Evolutionary conservation across 2,113 vertebrate genomes (phyloP).

Genomic region (Sylvilagus bachmani): DNA sequence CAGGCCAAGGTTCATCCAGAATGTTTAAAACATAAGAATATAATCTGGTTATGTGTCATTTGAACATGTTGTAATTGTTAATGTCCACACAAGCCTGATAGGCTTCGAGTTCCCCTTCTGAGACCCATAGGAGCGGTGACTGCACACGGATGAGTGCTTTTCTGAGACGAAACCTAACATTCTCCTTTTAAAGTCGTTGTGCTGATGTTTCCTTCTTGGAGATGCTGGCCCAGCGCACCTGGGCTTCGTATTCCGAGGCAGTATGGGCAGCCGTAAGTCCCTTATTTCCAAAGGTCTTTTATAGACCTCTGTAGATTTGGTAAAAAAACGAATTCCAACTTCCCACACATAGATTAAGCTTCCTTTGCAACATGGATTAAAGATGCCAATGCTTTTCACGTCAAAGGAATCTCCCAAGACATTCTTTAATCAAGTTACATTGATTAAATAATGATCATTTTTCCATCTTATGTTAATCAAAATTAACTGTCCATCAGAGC

Average conservation of each 20-base stretch:
- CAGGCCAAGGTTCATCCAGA: background rate
- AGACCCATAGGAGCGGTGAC: background rate
- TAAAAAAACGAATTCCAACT: constrained; percentile 46
- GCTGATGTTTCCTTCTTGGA: background rate
- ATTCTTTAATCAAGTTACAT: constrained; percentile 59
- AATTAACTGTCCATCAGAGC: constrained; percentile 37
- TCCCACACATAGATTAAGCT: constrained; percentile 47
- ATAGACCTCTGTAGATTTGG: background rate
- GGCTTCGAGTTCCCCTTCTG: constrained; percentile 21
- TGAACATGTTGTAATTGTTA: constrained; percentile 5
- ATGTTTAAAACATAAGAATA: background rate
- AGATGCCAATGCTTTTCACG: background rate
- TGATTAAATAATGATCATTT: constrained; percentile 54
- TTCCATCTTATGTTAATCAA: background rate
- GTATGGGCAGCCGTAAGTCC: background rate
- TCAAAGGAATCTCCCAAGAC: constrained; percentile 17
- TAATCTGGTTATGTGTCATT: constrained; percentile 12
- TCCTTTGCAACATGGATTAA: constrained; percentile 17
- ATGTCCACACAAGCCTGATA: background rate
- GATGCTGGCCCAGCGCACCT: background rate
- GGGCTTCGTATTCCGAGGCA: background rate
- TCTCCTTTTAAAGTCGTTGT: background rate
- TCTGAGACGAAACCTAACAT: background rate
- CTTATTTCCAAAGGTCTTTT: constrained; percentile 33
- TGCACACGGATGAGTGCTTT: background rate